Evolutionary conservation across 2,888 invertebrate genomes (phyloP), one percentile per base, ranked within the genome.

Genomic region (Augiades crinisus): DNA sequence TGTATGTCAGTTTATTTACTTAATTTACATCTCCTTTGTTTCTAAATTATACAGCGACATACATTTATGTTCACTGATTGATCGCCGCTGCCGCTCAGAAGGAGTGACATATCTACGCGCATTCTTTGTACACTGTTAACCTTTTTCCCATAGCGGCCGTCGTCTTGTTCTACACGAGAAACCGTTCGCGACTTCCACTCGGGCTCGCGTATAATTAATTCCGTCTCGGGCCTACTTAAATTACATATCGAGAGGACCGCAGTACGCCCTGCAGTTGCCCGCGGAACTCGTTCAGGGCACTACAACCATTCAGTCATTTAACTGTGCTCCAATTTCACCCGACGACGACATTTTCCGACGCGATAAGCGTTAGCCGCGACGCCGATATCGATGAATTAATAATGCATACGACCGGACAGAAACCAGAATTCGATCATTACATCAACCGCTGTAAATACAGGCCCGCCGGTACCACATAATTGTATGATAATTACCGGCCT

Each of bases 111-210:
- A 65, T 70, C 70, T 37, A 67, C 63, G 61, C 55, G 51, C 47
- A 49, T 50, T 57, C 58, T 62, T 66, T 71, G 64, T 22, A 51
- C 50, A 51, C 38, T 27, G 72, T 76, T 81, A 78, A 78, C 74
- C 77, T 81, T 83, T 79, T 83, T 79, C 78, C 73, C 77, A 78
- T 78, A 68, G 71, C 62, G 66, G 60, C 68, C 62, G 72, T 75
- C 72, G 81, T 82, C 80, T 82, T 78, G 75, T 78, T 79, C 78
- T 82, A 85, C 85, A 80, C 81, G 70, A 86, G 83, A 81, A 81
- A 85, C 86, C 84, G 85, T 86, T 86, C 75, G 68, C 67, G 63
- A 69, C 67, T 70, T 71, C 71, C 72, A 73, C 68, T 69, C 64
- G 67, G 59, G 64, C 61, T 68, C 60, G 67, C 65, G 62, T 74